These are phyloP conservation scores for Pelecanoides urinatrix DNA, from an alignment of 2,113 vertebrate species.

Conservation along the genomic window DNA sequence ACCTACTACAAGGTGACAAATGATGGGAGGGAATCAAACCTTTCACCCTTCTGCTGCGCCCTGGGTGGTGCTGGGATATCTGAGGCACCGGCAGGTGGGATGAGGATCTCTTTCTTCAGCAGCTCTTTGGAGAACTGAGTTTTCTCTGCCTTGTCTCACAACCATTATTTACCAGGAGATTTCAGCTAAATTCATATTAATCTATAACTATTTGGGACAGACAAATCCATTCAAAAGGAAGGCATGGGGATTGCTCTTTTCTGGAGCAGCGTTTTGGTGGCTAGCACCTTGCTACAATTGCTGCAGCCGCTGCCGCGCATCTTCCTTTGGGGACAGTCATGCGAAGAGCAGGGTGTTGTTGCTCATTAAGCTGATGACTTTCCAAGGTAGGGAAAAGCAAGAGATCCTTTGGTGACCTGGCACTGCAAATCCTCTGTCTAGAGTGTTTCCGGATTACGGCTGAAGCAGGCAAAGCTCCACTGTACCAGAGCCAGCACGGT, in stretches of 20 bases:
- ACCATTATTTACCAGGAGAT: not conserved
- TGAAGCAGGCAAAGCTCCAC: conserved; percentile 43
- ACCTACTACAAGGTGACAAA: not conserved
- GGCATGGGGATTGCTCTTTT: rapidly evolving
- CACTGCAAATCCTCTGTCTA: conserved; percentile 14
- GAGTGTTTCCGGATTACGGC: conserved; percentile 42
- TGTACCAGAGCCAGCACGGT: not conserved
- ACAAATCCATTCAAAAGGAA: not conserved
- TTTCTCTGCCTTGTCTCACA: not conserved
- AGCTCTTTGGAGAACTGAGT: not conserved
- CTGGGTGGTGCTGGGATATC: not conserved
- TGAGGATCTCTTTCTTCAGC: not conserved
- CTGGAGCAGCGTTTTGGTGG: not conserved
- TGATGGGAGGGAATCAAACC: not conserved
- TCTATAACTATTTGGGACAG: not conserved
- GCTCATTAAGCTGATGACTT: not conserved
- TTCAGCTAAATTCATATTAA: not conserved
- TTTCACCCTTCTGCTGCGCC: not conserved
- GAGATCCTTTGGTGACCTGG: conserved; percentile 16
- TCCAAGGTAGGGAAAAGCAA: conserved; percentile 5
- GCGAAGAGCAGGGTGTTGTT: not conserved
- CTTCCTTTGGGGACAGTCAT: not conserved
- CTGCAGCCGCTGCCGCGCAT: rapidly evolving
- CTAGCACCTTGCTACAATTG: not conserved
- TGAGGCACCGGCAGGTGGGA: rapidly evolving